Evolutionary conservation across 2,113 vertebrate species (phyloP).

Genomic region (Lepidothrix coronata): DNA sequence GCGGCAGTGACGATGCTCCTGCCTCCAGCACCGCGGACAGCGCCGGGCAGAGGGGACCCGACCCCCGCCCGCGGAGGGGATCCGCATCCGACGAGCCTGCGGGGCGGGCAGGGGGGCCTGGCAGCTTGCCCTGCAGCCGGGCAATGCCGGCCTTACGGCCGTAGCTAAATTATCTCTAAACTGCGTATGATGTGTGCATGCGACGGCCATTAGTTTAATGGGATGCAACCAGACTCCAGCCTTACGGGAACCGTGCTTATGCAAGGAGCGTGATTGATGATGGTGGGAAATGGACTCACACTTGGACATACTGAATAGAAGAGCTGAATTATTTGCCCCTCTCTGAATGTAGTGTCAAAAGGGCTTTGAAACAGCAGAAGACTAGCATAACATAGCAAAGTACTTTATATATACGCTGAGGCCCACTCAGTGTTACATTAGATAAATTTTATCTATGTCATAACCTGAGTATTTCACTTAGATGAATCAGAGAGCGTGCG

Average conservation of each 20-base stretch:
- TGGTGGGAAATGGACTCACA: not conserved
- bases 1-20: fast-evolving
- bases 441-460: not conserved
- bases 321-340: not conserved
- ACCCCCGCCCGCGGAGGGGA: fast-evolving
- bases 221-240: not conserved
- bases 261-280: not conserved
- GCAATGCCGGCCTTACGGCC: fast-evolving
- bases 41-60: not conserved
- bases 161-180: fast-evolving
- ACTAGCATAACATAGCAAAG: not conserved
- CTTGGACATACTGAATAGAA: not conserved
- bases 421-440: not conserved
- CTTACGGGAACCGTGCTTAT: not conserved
- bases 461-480: not conserved
- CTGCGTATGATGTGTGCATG: fast-evolving
- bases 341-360: fast-evolving
- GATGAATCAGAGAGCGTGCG: not conserved
- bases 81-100: too few species aligned
- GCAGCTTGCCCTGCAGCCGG: not conserved
- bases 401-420: not conserved
- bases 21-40: constrained; percentile 38
- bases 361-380: not conserved
- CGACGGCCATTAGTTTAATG: not conserved
- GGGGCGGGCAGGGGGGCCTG: fast-evolving